Evolutionary conservation across 2,797 vertebrate species (phyloP).

Genomic region (Ammospiza maritima): DNA sequence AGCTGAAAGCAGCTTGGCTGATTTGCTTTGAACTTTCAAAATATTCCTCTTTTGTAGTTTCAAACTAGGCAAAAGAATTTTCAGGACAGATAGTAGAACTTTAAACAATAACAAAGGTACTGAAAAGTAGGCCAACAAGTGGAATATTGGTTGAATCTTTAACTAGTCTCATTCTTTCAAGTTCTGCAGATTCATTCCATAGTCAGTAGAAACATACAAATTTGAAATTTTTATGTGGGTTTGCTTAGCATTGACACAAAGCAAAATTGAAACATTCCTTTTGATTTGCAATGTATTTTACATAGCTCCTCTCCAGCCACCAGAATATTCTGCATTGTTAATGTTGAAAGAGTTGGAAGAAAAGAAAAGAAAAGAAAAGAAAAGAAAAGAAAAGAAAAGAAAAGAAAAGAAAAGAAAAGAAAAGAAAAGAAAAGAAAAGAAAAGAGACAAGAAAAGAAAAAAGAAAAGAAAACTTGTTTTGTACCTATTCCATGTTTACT

Average conservation of each 20-base stretch:
- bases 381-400: background rate
- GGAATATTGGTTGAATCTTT: background rate
- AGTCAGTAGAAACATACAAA: background rate
- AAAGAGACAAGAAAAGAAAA: accelerated
- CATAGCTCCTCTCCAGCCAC: background rate
- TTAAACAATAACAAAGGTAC: background rate
- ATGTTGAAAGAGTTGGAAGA: accelerated
- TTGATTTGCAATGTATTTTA: background rate
- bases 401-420: background rate
- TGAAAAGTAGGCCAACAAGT: constrained; percentile 27
- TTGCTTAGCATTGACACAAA: background rate
- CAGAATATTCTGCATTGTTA: background rate
- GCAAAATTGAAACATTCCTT: background rate
- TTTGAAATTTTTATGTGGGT: background rate
- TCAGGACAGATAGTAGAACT: background rate
- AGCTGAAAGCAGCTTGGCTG: constrained; percentile 22
- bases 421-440: accelerated
- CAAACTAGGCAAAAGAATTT: constrained; percentile 14
- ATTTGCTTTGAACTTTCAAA: constrained; percentile 54
- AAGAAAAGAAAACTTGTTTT: accelerated
- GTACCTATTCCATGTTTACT: background rate
- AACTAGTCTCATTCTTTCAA: background rate
- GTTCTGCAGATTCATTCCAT: background rate
- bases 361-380: accelerated
- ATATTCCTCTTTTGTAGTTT: constrained; percentile 13